Evolutionary conservation across 2,797 vertebrate species (phyloP).

Genomic region (Oreochromis grahami): DNA sequence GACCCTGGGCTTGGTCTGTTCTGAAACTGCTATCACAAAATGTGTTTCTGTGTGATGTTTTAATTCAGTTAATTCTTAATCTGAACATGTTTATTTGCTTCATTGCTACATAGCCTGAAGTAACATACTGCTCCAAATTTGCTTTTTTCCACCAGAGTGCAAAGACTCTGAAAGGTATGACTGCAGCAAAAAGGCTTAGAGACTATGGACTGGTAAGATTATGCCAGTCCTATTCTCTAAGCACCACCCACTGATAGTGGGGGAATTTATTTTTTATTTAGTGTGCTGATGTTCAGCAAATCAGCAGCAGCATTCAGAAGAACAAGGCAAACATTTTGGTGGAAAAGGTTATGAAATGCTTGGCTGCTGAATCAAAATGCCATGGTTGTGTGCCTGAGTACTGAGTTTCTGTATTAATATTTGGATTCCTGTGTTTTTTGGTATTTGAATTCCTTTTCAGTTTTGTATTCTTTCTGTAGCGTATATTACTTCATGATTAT

Average conservation of each 20-base stretch:
- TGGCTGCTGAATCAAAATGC: background rate
- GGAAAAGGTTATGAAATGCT: background rate
- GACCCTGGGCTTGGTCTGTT: background rate
- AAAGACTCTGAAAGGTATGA: background rate
- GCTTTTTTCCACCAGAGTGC: background rate
- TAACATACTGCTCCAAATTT: background rate
- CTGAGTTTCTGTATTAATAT: background rate
- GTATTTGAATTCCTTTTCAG: background rate
- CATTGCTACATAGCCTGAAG: background rate
- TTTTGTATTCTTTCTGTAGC: background rate
- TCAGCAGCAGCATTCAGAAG: background rate
- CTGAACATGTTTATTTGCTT: background rate
- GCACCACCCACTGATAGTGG: background rate
- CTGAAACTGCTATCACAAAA: background rate
- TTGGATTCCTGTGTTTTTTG: background rate
- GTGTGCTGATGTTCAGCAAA: background rate
- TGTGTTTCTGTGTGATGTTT: background rate
- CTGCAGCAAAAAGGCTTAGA: background rate
- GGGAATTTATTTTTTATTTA: background rate
- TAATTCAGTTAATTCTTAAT: background rate
- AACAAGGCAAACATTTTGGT: background rate
- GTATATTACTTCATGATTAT: rapidly evolving
- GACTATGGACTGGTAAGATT: background rate
- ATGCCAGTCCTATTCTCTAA: background rate
- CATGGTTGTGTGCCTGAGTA: rapidly evolving